These are phyloP conservation scores for Crotophaga sulcirostris DNA, from an alignment of 2,113 vertebrate genomes.

Conservation along the genomic window DNA sequence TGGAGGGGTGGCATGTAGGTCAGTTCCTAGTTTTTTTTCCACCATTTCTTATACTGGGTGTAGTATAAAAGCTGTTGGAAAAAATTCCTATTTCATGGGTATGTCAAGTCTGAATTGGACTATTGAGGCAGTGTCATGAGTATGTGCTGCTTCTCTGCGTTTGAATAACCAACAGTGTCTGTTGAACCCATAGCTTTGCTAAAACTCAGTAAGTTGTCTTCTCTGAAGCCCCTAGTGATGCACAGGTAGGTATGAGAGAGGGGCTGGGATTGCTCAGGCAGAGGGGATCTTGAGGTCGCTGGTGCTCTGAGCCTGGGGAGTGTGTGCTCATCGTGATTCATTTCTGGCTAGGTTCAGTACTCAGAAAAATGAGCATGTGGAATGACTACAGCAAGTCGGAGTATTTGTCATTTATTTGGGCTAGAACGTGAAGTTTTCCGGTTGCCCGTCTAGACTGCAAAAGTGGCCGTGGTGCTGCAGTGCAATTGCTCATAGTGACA, in stretches of 20 bases:
- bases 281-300: background rate
- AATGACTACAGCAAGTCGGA: background rate
- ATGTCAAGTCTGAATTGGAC: rapidly evolving
- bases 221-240: background rate
- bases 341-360: background rate
- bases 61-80: background rate
- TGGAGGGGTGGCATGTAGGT: background rate
- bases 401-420: conserved; percentile 30
- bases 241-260: background rate
- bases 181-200: background rate
- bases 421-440: background rate
- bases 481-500: background rate
- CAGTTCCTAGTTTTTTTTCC: background rate
- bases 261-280: background rate
- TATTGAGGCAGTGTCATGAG: rapidly evolving
- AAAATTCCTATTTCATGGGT: background rate
- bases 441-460: background rate
- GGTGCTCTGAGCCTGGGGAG: background rate
- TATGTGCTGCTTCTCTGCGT: background rate
- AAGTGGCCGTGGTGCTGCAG: background rate
- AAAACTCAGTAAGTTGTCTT: background rate
- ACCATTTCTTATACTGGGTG: background rate
- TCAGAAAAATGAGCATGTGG: background rate
- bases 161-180: background rate
- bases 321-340: background rate